Evolutionary conservation across 2,888 invertebrate genomes (phyloP).

Genomic region (Nyleta sp.): DNA sequence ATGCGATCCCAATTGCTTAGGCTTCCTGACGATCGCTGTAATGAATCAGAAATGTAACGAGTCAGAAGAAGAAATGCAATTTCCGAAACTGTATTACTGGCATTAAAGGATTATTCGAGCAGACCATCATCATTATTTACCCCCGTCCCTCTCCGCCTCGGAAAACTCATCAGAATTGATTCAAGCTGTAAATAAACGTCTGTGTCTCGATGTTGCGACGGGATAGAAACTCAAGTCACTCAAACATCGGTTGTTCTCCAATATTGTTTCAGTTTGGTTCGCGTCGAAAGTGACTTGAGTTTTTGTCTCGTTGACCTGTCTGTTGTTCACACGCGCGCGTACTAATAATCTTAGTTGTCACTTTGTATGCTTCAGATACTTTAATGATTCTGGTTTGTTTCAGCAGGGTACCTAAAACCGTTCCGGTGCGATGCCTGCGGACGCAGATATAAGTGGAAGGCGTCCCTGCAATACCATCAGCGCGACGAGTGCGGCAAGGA

Average conservation of each 20-base stretch:
- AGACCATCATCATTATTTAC: too few relatives aligned
- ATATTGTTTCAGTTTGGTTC: neutral
- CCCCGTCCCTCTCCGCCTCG: too few relatives aligned
- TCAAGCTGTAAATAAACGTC: conserved; percentile 15
- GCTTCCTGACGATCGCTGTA: too few relatives aligned
- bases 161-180: neutral
- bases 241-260: neutral
- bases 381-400: conserved; percentile 56
- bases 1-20: too few relatives aligned
- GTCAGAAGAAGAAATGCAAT: too few relatives aligned
- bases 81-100: too few relatives aligned
- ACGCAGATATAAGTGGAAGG: conserved; percentile 71
- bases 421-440: conserved; percentile 70
- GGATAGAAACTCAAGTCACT: conserved; percentile 1
- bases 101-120: too few relatives aligned
- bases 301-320: conserved; percentile 39
- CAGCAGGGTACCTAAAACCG: conserved; percentile 79
- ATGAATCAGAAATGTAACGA: too few relatives aligned
- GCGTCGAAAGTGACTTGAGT: conserved; percentile 24
- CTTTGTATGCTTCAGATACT: neutral
- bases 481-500: conserved; percentile 84
- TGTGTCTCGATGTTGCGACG: neutral
- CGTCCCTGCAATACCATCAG: conserved; percentile 86
- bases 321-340: conserved; percentile 21
- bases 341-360: conserved; percentile 29